Evolutionary conservation across 2,797 vertebrate genomes (phyloP).

Genomic region (Ispidina picta): DNA sequence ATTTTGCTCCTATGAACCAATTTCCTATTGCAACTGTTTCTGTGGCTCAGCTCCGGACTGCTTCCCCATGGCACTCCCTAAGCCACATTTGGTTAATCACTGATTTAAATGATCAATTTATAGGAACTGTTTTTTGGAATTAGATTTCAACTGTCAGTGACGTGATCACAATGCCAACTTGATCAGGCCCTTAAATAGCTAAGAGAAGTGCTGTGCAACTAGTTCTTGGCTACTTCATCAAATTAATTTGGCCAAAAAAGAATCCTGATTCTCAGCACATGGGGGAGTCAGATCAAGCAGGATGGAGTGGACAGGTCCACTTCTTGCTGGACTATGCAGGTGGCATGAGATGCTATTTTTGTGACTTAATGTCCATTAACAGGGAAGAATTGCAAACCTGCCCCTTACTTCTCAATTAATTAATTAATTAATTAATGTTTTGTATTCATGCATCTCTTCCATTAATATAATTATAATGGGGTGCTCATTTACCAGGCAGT

Average conservation of each 20-base stretch:
- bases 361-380: not conserved
- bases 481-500: not conserved
- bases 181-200: not conserved
- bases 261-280: not conserved
- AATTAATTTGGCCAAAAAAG: not conserved
- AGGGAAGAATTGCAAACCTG: not conserved
- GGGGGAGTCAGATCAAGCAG: not conserved
- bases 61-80: not conserved
- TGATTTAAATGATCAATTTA: not conserved
- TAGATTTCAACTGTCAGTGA: not conserved
- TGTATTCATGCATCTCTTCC: not conserved
- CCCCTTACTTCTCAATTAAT: not conserved
- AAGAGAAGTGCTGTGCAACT: not conserved
- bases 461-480: not conserved
- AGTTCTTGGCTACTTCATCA: not conserved
- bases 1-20: not conserved
- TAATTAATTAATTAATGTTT: not conserved
- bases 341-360: not conserved
- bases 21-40: not conserved
- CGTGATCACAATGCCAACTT: not conserved
- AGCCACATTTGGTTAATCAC: not conserved
- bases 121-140: not conserved
- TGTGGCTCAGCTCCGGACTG: not conserved
- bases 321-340: not conserved
- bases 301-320: not conserved